phyloP scores from a whole-genome alignment of 2,888 invertebrate genomes.

The Eristalinus aeneus region DNA sequence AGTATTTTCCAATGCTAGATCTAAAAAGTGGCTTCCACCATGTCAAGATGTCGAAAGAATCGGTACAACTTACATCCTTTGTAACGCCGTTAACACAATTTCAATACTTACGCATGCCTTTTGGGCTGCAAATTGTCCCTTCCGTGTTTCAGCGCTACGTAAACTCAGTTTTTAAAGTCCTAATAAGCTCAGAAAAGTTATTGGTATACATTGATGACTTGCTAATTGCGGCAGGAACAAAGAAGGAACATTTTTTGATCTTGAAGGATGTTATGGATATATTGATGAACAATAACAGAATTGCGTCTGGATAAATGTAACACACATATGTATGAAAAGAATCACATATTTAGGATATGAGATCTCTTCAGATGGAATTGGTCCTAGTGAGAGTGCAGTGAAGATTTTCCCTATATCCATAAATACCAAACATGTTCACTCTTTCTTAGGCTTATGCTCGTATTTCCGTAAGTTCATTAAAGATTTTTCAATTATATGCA shows the following conservation, averaged over 20 bases:
- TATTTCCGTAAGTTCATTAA: constrained; percentile 50
- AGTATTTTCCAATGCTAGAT: constrained; percentile 7
- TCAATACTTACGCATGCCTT: constrained; percentile 16
- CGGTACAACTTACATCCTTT: neutral
- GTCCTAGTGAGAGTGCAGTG: constrained; percentile 11
- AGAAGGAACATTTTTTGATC: constrained; percentile 42
- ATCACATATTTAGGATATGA: constrained; percentile 15
- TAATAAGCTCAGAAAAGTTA: too few species aligned
- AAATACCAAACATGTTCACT: constrained; percentile 69
- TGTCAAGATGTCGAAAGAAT: constrained; percentile 8
- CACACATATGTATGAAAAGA: constrained; percentile 52
- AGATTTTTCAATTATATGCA: too few species aligned
- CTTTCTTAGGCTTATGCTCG: constrained; percentile 52
- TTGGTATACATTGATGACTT: constrained; percentile 74
- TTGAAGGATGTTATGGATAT: constrained; percentile 40
- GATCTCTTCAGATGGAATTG: too few species aligned
- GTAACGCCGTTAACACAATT: constrained; percentile 14
- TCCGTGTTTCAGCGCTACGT: too few species aligned
- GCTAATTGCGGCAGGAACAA: constrained; percentile 63
- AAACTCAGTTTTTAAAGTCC: too few species aligned
- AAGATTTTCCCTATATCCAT: constrained; percentile 49
- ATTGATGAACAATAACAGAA: constrained; percentile 58
- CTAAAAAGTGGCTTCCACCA: too few species aligned
- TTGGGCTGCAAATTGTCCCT: constrained; percentile 20
- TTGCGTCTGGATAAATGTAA: constrained; percentile 70